Evolutionary conservation across 2,113 vertebrate species (phyloP), one percentile per base, ranked within the genome.

Genomic region (Cyanoliseus patagonus): DNA sequence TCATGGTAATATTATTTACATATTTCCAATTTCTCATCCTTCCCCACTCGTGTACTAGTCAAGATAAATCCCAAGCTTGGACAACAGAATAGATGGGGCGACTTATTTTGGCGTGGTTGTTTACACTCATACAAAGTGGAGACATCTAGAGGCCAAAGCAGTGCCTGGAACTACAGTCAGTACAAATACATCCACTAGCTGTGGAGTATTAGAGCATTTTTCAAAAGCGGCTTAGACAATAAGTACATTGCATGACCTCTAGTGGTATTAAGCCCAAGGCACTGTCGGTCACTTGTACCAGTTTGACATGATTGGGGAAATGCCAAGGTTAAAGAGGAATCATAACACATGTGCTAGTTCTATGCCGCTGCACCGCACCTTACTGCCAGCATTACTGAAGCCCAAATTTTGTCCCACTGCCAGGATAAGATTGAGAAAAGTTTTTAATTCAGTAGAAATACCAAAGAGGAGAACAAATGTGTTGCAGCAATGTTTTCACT

Each of bases 191-290:
- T 28, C 55, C 24, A 23, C 51, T 55, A 35, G 9, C 46, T 66
- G 79, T 33, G 59, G 27, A 73, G 19, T 41, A 53, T 80, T 51
- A 88, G 37, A 92, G 81, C 55, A 19, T 63, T 84, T 95, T 91
- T 24, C 80, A 68, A 84, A 92, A 84, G 94, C 92, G 64, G 91
- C 86, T 94, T 95, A 91, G 86, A 84, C 95, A 78, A 44, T 55
- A 95, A 95, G 77, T 76, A 76, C 94, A n/a, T 66, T 2, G 62
- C 91, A 84, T 97, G 96, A 97, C 95, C 95, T 96, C 95, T 96
- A 97, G 96, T 76, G 96, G 94, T 84, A 57, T 85, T 91, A 96
- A 89, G 57, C 81, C 83, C 61, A 55, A 95, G 89, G 91, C 83
- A 42, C 73, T 75, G 39, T 46, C 55, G 39, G 33, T 81, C 64